Evolutionary conservation across 2,888 invertebrate species (phyloP), one percentile per base, ranked within the genome.

Genomic region (Lypha dubia): DNA sequence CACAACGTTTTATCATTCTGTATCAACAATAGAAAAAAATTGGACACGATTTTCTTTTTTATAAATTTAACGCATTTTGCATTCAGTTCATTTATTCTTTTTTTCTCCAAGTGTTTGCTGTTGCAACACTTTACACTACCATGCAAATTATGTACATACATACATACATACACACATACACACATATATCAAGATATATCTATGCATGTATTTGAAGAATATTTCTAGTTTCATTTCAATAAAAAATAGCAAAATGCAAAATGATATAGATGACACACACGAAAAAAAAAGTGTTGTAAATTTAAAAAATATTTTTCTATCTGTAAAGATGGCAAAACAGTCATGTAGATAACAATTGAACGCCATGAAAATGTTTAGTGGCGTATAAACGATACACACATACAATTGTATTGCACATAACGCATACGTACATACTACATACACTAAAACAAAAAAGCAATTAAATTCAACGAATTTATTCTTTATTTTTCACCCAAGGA

Each of bases 321-420:
- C 49, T 70, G 32, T 70, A 58, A 51, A 71, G 75, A 76, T 81
- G 49, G 75, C 70, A 73, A 65, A 86, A 86, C 90, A 90, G 89
- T 88, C 90, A 88, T 90, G 89, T 87, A 88, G 89, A 89, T 89
- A 89, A 90, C 89, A 91, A 89, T 89, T 88, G 89, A 89, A 88
- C 88, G 89, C 89, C 88, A 90, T 88, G 89, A 88, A 90, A 90
- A 89, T 90, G 90, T 90, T 89, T 89, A 89, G 89, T 89, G 89
- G 89, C 88, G 87, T 87, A 87, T 76, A 74, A 84, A 79, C 60
- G 76, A 76, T 71, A 79, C 71, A 76, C 76, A 79, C 71, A 76
- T 60, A 75, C 24, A 76, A 49, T 63, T 58, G 53, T 77, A 44
- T 79, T 65, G 65, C 71, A 65, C 24, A 17, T n/a, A 35, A 17